These are phyloP conservation scores for Drosophila seguyi DNA, from an alignment of 1,140 invertebrate species.

Conservation along the genomic window DNA sequence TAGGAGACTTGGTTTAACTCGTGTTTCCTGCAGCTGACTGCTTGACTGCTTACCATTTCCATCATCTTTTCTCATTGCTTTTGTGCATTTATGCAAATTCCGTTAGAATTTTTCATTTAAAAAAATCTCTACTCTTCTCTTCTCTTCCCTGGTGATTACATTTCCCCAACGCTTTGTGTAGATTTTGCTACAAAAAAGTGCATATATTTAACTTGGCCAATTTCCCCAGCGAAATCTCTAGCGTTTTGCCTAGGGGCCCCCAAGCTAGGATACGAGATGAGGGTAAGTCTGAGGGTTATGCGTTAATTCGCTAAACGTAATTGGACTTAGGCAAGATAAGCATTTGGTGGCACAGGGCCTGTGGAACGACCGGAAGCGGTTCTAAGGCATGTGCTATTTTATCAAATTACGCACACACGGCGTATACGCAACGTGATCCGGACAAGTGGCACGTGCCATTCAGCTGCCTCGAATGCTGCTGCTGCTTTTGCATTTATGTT, in stretches of 20 bases:
- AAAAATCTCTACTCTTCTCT: constrained; percentile 4
- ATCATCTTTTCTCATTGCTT: constrained; percentile 25
- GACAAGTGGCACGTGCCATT: constrained; percentile 49
- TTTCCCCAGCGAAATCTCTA: constrained; percentile 30
- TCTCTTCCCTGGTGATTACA: constrained; percentile 51
- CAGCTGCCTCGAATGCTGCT: neutral
- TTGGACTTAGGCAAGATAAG: constrained; percentile 54
- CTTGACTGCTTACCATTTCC: constrained; percentile 15
- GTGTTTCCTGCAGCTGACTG: constrained; percentile 8
- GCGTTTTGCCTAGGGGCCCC: constrained; percentile 18
- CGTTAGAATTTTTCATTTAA: constrained; percentile 54
- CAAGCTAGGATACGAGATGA: constrained; percentile 3
- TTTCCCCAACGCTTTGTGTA: constrained; percentile 38
- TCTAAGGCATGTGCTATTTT: constrained; percentile 37
- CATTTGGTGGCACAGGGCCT: constrained; percentile 19
- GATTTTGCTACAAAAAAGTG: constrained; percentile 42
- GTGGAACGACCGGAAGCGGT: constrained; percentile 7
- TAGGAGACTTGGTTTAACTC: neutral
- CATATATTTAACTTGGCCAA: constrained; percentile 50
- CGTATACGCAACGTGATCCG: constrained; percentile 58
- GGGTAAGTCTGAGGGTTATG: neutral
- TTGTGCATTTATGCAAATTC: constrained; percentile 70
- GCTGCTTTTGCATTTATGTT: constrained; percentile 62
- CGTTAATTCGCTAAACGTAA: constrained; percentile 60
- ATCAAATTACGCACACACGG: constrained; percentile 56